phyloP scores from a whole-genome alignment of 2,113 vertebrate species.

The Pelusios castaneus region DNA sequence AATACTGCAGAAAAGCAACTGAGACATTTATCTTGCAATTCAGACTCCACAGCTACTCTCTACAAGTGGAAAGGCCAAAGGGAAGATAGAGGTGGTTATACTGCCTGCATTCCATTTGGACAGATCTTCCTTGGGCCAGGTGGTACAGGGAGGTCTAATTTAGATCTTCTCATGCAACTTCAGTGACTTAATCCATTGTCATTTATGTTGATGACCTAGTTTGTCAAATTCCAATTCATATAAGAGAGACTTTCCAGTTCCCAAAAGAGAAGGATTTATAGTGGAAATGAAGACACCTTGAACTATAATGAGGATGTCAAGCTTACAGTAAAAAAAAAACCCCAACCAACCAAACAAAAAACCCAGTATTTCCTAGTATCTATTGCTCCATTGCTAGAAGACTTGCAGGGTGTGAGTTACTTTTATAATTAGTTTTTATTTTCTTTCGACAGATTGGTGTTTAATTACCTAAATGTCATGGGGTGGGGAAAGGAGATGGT shows the following conservation, averaged over 20 bases:
- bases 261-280: neutral
- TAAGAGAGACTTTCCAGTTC: neutral
- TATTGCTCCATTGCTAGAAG: neutral
- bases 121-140: neutral
- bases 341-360: too few species aligned
- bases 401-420: neutral
- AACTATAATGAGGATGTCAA: neutral
- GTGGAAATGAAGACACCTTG: neutral
- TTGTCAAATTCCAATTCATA: neutral
- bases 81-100: rapidly evolving
- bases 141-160: neutral
- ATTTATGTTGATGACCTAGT: neutral
- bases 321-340: neutral
- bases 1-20: neutral
- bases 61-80: neutral
- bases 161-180: neutral
- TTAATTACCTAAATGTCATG: neutral
- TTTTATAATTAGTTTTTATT: neutral
- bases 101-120: rapidly evolving
- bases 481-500: neutral
- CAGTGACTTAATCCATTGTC: neutral
- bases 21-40: neutral
- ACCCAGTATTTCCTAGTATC: neutral
- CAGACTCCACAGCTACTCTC: neutral
- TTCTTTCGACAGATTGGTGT: neutral